Evolutionary conservation across 1,140 invertebrate genomes (phyloP), one percentile per base, ranked within the genome.

Genomic region (Zelostemma sp.): DNA sequence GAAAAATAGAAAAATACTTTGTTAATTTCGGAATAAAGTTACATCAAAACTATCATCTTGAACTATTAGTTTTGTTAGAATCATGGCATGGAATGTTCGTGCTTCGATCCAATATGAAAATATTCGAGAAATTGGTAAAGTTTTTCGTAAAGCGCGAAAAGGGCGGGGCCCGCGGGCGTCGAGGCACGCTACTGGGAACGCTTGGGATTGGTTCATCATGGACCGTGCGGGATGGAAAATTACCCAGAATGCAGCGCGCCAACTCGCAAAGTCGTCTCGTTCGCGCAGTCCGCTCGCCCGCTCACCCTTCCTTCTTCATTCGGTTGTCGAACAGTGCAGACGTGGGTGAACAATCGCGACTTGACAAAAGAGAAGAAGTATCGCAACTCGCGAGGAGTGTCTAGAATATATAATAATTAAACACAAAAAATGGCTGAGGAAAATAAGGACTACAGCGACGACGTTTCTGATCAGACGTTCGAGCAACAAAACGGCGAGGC

Each of bases 361-460:
- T n/a, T n/a, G n/a, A n/a, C n/a, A n/a, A n/a, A 28, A 28, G 3
- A 8, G 25, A 28, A 28, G 25, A 8, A 28, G 8, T 4, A 28
- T 4, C 25, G 3, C 25, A 28, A 8, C 33, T 35, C 18, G 28
- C 25, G 28, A 28, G 3, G 12, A 15, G 48, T 50, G 18, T 28
- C 25, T 28, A 31, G 19, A 1, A 47, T 6, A 25, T 1, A 2
- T 31, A 49, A 16, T 28, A 43, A 43, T 12, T 12, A 9, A 50
- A 50, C 1, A 11, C 1, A 56, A 6, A 76, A 15, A 50, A 85
- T 85, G 83, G 78, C 82, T 25, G 83, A 85, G 67, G 84, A 85
- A 62, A 83, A 79, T 43, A 86, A 85, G 73, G 83, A 85, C 59
- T 86, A 85, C 76, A 86, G 82, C 76, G 84, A 86, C 58, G 84